These are phyloP conservation scores for Synergus gifuensis DNA, from an alignment of 2,888 invertebrate species.

Conservation along the genomic window DNA sequence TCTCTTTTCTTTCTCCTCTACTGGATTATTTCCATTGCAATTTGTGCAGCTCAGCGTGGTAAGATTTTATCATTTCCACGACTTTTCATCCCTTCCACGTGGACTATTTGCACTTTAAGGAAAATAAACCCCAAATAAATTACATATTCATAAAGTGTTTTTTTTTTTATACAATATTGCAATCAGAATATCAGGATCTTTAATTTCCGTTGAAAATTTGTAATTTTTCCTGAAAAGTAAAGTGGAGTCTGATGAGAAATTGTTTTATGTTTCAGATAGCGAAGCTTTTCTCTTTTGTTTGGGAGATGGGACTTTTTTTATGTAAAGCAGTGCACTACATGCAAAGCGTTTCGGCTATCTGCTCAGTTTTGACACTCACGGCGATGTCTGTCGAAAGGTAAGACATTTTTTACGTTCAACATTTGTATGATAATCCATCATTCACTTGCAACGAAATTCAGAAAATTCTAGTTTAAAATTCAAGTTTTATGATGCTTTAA, in stretches of 20 bases:
- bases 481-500: no score
- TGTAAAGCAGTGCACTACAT: conserved; percentile 86
- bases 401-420: conserved; percentile 55
- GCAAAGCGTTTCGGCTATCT: conserved; percentile 85
- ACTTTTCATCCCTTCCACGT: not conserved
- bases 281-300: conserved; percentile 84
- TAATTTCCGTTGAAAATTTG: no score
- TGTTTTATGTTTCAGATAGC: conserved; percentile 79
- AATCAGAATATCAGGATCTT: no score
- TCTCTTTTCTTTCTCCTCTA: not conserved
- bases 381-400: conserved; percentile 87
- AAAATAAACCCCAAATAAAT: not conserved
- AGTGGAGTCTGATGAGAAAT: not conserved
- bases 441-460: not conserved
- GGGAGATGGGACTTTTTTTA: conserved; percentile 83
- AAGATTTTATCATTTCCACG: not conserved
- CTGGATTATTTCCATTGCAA: not conserved
- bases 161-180: no score
- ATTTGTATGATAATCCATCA: not conserved
- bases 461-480: not conserved
- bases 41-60: not conserved
- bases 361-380: conserved; percentile 85
- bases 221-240: not conserved
- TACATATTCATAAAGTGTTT: not conserved
- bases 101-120: not conserved